Percentiles rank a stretch among this genome's conserved stretches.
Conservation (phyloP, 2,113 vertebrate species). For the Rhegmatorhina hoffmannsi region DNA sequence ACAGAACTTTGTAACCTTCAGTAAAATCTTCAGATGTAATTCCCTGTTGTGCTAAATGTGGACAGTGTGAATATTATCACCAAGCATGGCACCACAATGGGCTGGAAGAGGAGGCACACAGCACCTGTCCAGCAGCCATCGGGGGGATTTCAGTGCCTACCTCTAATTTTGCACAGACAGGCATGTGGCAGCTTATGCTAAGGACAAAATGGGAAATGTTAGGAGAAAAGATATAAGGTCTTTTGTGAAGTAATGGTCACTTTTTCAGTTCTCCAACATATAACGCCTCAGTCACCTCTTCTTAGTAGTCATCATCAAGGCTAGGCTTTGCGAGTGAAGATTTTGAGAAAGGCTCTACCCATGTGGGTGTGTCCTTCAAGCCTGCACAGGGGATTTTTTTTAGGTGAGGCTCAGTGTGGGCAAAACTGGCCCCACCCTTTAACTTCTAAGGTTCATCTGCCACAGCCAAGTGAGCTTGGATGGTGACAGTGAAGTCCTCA, state of each 20-base stretch:
- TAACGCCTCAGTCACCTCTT: background rate
- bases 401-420: too few relatives aligned
- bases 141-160: background rate
- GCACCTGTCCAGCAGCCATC: background rate
- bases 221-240: background rate
- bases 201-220: background rate
- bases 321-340: too few relatives aligned
- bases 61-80: background rate
- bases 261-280: background rate
- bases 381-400: too few relatives aligned
- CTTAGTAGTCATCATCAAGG: background rate
- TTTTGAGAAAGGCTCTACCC: too few relatives aligned
- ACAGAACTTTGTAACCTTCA: background rate
- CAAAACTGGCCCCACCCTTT: too few relatives aligned
- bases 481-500: too few relatives aligned
- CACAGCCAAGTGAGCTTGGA: too few relatives aligned
- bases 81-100: rapidly evolving
- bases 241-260: background rate
- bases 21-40: background rate
- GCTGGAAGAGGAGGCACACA: background rate
- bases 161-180: background rate
- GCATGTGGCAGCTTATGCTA: background rate
- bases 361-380: too few relatives aligned
- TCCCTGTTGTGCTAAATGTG: background rate
- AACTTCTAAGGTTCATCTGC: too few relatives aligned